Conservation (phyloP, 2,888 invertebrate species). For the Apoderus coryli region DNA sequence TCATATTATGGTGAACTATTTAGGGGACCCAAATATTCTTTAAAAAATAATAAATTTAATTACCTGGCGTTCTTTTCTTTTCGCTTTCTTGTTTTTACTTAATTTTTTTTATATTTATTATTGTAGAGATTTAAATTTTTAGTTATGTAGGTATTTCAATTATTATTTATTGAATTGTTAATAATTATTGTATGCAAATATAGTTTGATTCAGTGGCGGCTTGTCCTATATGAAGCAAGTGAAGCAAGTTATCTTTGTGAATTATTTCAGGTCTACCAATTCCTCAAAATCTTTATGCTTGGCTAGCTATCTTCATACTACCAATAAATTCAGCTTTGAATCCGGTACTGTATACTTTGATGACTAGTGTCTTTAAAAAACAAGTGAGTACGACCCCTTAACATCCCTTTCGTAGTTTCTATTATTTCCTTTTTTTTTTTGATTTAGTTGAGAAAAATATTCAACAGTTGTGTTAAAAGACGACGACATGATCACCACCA, state of each 20-base stretch:
- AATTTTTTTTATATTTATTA: too few species aligned
- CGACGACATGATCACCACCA: slow-evolving; percentile 26
- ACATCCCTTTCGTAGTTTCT: background rate
- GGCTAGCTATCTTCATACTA: slow-evolving; percentile 43
- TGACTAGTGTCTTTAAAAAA: slow-evolving; percentile 44
- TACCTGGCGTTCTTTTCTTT: too few species aligned
- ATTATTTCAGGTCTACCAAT: slow-evolving; percentile 35
- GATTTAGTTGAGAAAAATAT: slow-evolving; percentile 25
- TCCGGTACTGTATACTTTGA: slow-evolving; percentile 43
- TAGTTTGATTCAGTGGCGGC: background rate
- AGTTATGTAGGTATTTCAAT: slow-evolving; percentile 5
- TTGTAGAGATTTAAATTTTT: too few species aligned
- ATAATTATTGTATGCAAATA: background rate
- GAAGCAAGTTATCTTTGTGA: too few species aligned
- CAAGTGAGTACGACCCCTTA: slow-evolving; percentile 30
- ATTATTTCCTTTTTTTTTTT: too few species aligned
- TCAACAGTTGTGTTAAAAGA: slow-evolving; percentile 24
- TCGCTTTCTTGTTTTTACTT: too few species aligned
- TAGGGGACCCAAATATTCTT: too few species aligned
- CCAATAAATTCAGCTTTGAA: slow-evolving; percentile 47
- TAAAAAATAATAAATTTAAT: too few species aligned
- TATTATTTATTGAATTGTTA: too few species aligned
- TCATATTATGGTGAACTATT: too few species aligned
- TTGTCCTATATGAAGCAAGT: background rate
- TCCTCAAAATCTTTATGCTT: slow-evolving; percentile 40